A percentile compares a stretch with the other conserved stretches of the same genome.
Conservation (phyloP, 2,113 vertebrate species). For the Ariopsis seemanni region DNA sequence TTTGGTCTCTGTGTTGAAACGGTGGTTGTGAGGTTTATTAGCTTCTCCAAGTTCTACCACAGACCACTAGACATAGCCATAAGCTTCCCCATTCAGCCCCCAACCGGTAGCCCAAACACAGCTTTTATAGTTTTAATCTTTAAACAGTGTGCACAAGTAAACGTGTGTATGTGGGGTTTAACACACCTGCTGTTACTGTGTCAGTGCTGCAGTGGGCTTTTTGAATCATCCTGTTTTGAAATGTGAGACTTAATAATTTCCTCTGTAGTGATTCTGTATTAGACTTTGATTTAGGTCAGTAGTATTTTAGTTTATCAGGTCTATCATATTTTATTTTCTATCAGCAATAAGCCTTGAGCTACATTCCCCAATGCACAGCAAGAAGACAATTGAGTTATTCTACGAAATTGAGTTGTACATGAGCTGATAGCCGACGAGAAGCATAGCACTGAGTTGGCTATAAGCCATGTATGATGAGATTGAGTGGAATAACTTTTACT, state of each 20-base stretch:
- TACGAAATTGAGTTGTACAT: too few relatives aligned
- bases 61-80: constrained; percentile 59
- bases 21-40: constrained; percentile 17
- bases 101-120: constrained; percentile 28
- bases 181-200: neutral
- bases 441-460: too few relatives aligned
- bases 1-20: constrained; percentile 7
- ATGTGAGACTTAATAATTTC: neutral
- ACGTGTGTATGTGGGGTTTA: neutral
- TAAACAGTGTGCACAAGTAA: neutral
- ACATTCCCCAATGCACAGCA: neutral
- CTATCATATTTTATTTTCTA: neutral
- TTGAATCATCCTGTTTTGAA: neutral
- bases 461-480: too few relatives aligned
- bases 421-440: too few relatives aligned
- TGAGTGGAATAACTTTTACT: too few relatives aligned
- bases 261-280: neutral
- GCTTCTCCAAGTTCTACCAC: constrained; percentile 52
- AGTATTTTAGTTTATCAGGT: neutral
- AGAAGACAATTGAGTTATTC: neutral
- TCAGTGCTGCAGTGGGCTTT: neutral
- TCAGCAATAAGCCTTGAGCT: neutral
- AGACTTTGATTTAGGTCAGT: neutral
- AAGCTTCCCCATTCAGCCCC: constrained; percentile 51
- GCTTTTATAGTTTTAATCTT: neutral